Evolutionary conservation across 2,888 invertebrate genomes (phyloP), one percentile per base, ranked within the genome.

Genomic region (Nymphalis polychloros): DNA sequence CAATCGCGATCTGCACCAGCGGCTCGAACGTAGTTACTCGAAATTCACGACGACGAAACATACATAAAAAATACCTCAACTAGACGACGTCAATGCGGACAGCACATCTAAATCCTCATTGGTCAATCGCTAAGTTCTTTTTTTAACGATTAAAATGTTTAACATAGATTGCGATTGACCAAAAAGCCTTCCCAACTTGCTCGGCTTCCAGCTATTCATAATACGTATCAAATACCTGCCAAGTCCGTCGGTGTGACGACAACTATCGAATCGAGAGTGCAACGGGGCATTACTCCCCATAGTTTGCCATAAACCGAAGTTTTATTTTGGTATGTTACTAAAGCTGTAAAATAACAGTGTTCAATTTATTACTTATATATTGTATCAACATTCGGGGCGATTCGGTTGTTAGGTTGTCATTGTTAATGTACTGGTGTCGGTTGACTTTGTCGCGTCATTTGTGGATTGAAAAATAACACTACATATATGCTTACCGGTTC

Each of bases 201-300:
- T 79, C 80, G 77, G 72, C 77, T 71, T 72, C 76, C 79, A 76
- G 76, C 89, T 89, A 87, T 87, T 87, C 88, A 88, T 85, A 87
- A 90, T 90, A 91, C 91, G 88, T 92, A 90, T 90, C 86, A 90
- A 92, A 90, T 92, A 92, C 92, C 92, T 92, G 92, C 85, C 86
- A 87, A 83, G 81, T 92, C 92, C 92, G 90, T 89, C 89, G 92
- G 92, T 87, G 92, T 86, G 90, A 87, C 91, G 92, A 89, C 88
- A 87, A 88, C 84, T 90, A 92, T 81, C 84, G 86, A 90, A 89
- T 88, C 86, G 87, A 88, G 83, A 87, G 86, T 86, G 86, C 86
- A 85, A 87, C 79, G 83, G 88, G 86, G 83, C 81, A 83, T 83
- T 81, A 88, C 85, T 81, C 86, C 89, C 87, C 86, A 85, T 86